Conservation (phyloP, 2,797 vertebrate genomes). For the Tamandua tetradactyla region DNA sequence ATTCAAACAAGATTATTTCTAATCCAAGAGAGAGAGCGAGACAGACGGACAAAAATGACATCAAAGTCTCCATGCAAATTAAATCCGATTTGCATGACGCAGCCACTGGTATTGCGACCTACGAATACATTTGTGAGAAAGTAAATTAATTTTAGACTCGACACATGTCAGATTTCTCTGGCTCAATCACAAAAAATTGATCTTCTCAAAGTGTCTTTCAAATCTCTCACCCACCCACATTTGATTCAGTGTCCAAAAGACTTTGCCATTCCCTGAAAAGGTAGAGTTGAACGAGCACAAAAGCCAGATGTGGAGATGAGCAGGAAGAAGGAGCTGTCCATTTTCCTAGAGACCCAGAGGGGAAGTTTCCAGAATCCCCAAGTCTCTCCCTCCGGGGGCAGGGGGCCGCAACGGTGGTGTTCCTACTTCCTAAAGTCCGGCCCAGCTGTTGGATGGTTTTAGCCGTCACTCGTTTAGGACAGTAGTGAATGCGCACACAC, state of each 20-base stretch:
- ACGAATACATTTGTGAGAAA: background rate
- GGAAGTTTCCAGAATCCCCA: background rate
- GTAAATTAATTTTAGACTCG: background rate
- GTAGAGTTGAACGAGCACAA: background rate
- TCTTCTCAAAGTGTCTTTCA: background rate
- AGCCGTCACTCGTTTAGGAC: background rate
- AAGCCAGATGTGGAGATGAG: background rate
- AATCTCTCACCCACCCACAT: background rate
- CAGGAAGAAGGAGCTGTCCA: background rate
- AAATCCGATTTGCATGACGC: background rate
- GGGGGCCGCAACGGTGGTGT: rapidly evolving
- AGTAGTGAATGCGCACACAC: background rate
- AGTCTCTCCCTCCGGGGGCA: too few species aligned
- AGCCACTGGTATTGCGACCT: background rate
- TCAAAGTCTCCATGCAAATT: background rate
- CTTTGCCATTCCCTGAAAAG: background rate
- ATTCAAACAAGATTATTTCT: constrained; percentile 4
- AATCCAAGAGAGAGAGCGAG: background rate
- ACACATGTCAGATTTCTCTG: background rate
- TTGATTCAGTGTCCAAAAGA: background rate
- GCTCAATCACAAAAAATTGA: background rate
- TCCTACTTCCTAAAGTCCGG: too few species aligned
- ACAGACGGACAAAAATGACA: background rate
- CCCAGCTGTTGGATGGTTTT: background rate
- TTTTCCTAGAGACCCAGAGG: background rate